phyloP scores from a whole-genome alignment of 2,888 invertebrate species.

The Plebejus anna region DNA sequence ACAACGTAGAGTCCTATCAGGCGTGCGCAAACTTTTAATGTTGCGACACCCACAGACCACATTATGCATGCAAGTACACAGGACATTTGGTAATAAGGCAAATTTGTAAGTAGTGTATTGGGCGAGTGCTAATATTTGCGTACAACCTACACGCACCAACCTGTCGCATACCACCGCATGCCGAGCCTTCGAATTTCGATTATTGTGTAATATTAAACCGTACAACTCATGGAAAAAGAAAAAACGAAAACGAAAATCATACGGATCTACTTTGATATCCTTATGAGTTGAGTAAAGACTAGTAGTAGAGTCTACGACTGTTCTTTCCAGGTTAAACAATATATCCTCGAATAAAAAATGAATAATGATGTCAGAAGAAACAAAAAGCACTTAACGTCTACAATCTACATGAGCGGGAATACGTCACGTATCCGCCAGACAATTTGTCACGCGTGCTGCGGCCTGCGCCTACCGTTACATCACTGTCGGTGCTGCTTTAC shows the following conservation, averaged over 20 bases:
- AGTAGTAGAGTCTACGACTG: background rate
- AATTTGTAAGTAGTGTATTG: conserved; percentile 60
- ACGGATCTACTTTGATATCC: background rate
- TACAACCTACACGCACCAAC: conserved; percentile 72
- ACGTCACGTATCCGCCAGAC: conserved; percentile 54
- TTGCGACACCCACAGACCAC: conserved; percentile 30
- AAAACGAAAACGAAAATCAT: background rate
- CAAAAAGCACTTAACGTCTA: conserved; percentile 2
- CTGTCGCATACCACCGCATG: conserved; percentile 49
- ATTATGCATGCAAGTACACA: conserved; percentile 42
- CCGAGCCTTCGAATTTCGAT: conserved; percentile 40
- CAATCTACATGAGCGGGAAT: conserved; percentile 23
- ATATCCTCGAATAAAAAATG: background rate
- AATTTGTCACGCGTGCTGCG: conserved; percentile 49
- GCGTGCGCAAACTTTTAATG: conserved; percentile 1
- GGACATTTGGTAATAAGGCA: conserved; percentile 61
- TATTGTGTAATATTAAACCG: background rate
- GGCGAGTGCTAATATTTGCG: conserved; percentile 74
- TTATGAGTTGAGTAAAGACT: background rate
- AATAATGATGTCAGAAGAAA: conserved; percentile 20
- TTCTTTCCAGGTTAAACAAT: background rate
- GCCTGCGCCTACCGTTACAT: conserved; percentile 54
- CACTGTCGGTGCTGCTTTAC: conserved; percentile 46
- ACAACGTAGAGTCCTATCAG: background rate
- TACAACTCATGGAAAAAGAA: background rate